A percentile compares a stretch with the other conserved stretches of the same genome.
Evolutionary conservation across 1,140 invertebrate species (phyloP).

Genomic region (Heliconius himera): DNA sequence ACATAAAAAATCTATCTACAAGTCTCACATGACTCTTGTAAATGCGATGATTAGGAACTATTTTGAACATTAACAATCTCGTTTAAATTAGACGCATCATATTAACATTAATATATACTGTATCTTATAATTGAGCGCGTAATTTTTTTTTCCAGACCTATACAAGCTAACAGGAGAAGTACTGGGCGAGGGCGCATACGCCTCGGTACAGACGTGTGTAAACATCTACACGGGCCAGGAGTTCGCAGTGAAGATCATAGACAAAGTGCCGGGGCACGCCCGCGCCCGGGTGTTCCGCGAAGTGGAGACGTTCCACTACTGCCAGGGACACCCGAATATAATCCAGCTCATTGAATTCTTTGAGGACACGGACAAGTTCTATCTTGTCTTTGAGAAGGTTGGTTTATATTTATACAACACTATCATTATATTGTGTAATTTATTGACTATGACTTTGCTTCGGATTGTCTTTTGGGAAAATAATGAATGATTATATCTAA

Average conservation of each 20-base stretch:
- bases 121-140: neutral
- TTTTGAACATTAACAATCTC: too few species aligned
- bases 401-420: slow-evolving; percentile 21
- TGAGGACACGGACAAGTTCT: slow-evolving; percentile 98
- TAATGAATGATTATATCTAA: too few species aligned
- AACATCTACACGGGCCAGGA: slow-evolving; percentile 95
- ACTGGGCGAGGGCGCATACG: slow-evolving; percentile 97
- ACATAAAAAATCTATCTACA: too few species aligned
- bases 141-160: slow-evolving; percentile 86
- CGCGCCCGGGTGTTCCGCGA: slow-evolving; percentile 97
- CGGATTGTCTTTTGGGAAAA: too few species aligned
- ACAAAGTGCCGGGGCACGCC: slow-evolving; percentile 96
- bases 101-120: too few species aligned
- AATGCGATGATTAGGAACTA: too few species aligned
- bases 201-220: slow-evolving; percentile 96
- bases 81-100: too few species aligned
- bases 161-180: slow-evolving; percentile 97
- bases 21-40: too few species aligned
- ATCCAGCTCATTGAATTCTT: slow-evolving; percentile 98
- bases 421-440: neutral
- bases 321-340: slow-evolving; percentile 97
- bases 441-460: too few species aligned
- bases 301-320: slow-evolving; percentile 99
- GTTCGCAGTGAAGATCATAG: slow-evolving; percentile 98
- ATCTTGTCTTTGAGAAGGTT: slow-evolving; percentile 98